Conservation (phyloP, 2,888 invertebrate genomes). For the Podotricha telesiphe region DNA sequence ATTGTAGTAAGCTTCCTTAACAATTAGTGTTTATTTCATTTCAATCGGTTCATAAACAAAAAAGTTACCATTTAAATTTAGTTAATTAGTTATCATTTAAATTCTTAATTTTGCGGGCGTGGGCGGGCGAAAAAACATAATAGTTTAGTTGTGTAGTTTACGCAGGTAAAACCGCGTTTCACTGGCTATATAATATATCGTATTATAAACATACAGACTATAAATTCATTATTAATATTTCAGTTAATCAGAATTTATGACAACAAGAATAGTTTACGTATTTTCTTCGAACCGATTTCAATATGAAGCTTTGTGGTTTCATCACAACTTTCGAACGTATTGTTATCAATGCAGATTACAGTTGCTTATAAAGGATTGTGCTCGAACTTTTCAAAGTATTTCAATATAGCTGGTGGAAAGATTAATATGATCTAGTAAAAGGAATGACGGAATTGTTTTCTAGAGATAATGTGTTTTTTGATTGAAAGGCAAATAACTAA, state of each 20-base stretch:
- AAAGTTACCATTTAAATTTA: too few relatives aligned
- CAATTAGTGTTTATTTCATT: too few relatives aligned
- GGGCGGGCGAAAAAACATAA: too few relatives aligned
- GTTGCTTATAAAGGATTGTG: conserved; percentile 16
- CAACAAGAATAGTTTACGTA: conserved; percentile 11
- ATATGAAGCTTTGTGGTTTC: conserved; percentile 19
- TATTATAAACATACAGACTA: too few relatives aligned
- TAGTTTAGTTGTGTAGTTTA: too few relatives aligned
- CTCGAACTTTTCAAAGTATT: conserved; percentile 13
- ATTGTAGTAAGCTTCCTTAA: too few relatives aligned
- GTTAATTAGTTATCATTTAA: too few relatives aligned
- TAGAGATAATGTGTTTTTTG: not conserved
- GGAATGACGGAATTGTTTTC: not conserved
- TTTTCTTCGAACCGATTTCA: conserved; percentile 17
- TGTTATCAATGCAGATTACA: conserved; percentile 16
- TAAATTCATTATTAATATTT: not conserved
- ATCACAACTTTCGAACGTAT: conserved; percentile 16
- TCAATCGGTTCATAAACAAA: too few relatives aligned
- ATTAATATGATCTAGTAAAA: conserved; percentile 9
- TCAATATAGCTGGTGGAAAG: conserved; percentile 8
- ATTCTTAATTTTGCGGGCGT: too few relatives aligned
- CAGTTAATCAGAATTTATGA: conserved; percentile 1
- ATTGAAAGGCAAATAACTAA: not conserved
- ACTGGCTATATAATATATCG: too few relatives aligned
- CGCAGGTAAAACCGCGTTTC: too few relatives aligned